A percentile compares a stretch with the other conserved stretches of the same genome.
phyloP scores from a whole-genome alignment of 1,140 invertebrate genomes.

The Papilio machaon region DNA sequence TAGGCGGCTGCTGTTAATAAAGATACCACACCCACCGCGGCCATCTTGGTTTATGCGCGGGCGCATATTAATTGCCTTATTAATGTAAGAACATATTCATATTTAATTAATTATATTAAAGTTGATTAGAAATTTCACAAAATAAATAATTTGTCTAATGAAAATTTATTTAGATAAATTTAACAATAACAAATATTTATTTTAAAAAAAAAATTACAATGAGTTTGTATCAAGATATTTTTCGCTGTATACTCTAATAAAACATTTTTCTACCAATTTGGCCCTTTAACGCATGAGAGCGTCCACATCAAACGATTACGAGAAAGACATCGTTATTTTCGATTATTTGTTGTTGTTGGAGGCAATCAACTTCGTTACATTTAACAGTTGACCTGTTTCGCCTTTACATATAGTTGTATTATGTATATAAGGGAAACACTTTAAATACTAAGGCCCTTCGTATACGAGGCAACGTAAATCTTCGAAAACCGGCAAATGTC shows the following conservation, averaged over 20 bases:
- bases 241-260: constrained; percentile 35
- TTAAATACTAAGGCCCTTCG: background rate
- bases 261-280: constrained; percentile 59
- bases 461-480: too few species aligned
- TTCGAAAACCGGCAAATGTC: too few species aligned
- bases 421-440: background rate
- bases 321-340: constrained; percentile 63
- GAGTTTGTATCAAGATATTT: background rate
- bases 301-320: constrained; percentile 57
- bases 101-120: constrained; percentile 24
- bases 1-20: constrained; percentile 49
- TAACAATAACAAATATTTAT: background rate
- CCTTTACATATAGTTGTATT: constrained; percentile 21
- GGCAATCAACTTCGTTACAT: constrained; percentile 60
- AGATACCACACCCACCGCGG: constrained; percentile 61
- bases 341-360: constrained; percentile 61
- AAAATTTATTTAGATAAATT: constrained; percentile 3
- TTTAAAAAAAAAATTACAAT: constrained; percentile 4
- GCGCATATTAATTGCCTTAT: constrained; percentile 64
- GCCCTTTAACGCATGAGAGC: constrained; percentile 53
- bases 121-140: background rate
- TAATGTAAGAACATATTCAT: constrained; percentile 42
- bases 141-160: background rate
- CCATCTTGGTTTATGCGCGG: constrained; percentile 65
- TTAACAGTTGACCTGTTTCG: constrained; percentile 59